A percentile compares a stretch with the other conserved stretches of the same genome.
Conservation (phyloP, 2,797 vertebrate species). For the Columba guinea region DNA sequence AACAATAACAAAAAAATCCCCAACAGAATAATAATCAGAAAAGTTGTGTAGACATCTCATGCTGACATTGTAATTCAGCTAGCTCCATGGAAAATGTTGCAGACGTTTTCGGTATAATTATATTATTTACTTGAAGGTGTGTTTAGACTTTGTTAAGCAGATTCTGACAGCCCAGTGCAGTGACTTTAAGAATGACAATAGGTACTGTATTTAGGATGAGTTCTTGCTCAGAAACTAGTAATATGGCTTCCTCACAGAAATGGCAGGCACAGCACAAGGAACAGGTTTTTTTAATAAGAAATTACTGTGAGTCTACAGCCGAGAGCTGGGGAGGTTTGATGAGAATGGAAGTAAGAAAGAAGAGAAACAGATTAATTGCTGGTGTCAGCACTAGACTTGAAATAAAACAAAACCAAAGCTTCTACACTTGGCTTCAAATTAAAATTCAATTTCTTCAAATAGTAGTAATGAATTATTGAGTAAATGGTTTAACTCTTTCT, state of each 20-base stretch:
- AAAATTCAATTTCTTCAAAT: neutral
- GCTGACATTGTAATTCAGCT: neutral
- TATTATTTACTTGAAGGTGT: neutral
- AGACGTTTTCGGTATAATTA: neutral
- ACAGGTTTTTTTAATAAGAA: neutral
- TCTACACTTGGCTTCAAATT: neutral
- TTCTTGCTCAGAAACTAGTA: neutral
- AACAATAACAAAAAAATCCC: neutral
- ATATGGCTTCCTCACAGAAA: neutral
- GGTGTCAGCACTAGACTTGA: neutral
- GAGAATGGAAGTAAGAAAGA: neutral
- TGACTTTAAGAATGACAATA: neutral
- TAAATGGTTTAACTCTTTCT: neutral
- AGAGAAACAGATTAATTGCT: neutral
- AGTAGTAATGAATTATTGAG: neutral
- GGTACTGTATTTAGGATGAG: neutral
- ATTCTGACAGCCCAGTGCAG: neutral
- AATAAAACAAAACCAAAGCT: neutral
- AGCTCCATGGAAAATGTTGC: neutral
- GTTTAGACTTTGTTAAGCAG: neutral
- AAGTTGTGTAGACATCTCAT: neutral
- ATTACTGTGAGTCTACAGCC: neutral
- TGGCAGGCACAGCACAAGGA: neutral
- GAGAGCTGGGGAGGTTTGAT: neutral
- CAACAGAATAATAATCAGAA: neutral